phyloP scores from a whole-genome alignment of 23 tunicate genomes.

The Oikopleura dioica region DNA sequence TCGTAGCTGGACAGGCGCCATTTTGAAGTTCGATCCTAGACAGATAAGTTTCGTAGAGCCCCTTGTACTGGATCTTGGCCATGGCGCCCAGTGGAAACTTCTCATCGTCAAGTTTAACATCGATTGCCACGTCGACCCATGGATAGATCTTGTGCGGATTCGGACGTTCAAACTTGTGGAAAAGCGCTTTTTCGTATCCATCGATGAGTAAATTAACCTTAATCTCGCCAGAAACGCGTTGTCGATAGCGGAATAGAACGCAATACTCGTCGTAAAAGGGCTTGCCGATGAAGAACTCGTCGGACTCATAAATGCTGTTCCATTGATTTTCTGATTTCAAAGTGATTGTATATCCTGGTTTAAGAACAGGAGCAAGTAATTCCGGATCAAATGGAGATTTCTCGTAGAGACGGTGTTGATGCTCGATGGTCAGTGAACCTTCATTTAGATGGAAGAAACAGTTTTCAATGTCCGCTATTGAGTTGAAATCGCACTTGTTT shows the following conservation, averaged over 20 bases:
- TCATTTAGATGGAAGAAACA: background rate
- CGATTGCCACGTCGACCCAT: background rate
- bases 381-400: background rate
- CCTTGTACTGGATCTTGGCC: background rate
- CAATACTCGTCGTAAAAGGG: background rate
- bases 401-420: background rate
- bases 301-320: background rate
- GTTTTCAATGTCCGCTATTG: background rate
- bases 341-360: background rate
- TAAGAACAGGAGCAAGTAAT: background rate
- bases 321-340: background rate
- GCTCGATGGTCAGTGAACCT: background rate
- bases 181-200: background rate
- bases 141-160: background rate
- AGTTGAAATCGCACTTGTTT: background rate
- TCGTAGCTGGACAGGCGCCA: background rate
- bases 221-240: background rate
- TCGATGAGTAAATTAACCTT: background rate
- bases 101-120: background rate
- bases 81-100: background rate
- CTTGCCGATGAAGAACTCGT: background rate
- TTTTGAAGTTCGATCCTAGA: background rate
- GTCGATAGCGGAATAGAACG: background rate
- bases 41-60: background rate
- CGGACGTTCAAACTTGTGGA: background rate